Evolutionary conservation across 2,113 vertebrate genomes (phyloP), one percentile per base, ranked within the genome.

Genomic region (Gopherus evgoodei): DNA sequence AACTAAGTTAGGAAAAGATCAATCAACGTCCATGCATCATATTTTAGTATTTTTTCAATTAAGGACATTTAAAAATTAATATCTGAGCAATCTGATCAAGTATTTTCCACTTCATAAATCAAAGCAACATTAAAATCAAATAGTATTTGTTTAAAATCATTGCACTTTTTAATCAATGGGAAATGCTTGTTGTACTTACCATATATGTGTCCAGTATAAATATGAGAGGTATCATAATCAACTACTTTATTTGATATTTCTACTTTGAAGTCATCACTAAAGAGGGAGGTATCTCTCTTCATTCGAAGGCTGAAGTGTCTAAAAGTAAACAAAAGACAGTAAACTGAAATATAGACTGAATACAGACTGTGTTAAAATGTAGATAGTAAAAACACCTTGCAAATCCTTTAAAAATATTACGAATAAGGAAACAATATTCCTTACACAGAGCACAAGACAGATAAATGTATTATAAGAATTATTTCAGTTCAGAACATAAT

Each of bases 261-360:
- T 97, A 99, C 95, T 95, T 98, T 98, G 92, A 99, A 98, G 96
- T 99, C 99, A 88, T 98, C 98, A 97, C 98, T 98, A 96, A 99
- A 99, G 93, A 99, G 90, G 88, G 98, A 98, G 25, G 98, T 98
- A 92, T 99, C 99, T 96, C 99, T 99, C 98, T 98, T 99, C 99
- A 99, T 99, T 92, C 98, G 98, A 95, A 99, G 97, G 96, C 99
- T 99, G 98, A 99, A 99, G 94, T 99, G 97, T 96, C 99, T 99
- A 62, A 94, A 96, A 97, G 83, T 57, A 47, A 91, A 91, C 35
- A 80, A 96, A 95, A 86, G 17, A 94, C 0, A 42, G 56, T 84
- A 94, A 94, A 92, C 42, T 83, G 22, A 89, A 92, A 96, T 94
- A 57, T 44, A 94, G 47, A 49, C 21, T 75, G 79, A 87, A 78